Evolutionary conservation across 2,797 vertebrate species (phyloP).

Genomic region (Gephyroberyx darwinii): DNA sequence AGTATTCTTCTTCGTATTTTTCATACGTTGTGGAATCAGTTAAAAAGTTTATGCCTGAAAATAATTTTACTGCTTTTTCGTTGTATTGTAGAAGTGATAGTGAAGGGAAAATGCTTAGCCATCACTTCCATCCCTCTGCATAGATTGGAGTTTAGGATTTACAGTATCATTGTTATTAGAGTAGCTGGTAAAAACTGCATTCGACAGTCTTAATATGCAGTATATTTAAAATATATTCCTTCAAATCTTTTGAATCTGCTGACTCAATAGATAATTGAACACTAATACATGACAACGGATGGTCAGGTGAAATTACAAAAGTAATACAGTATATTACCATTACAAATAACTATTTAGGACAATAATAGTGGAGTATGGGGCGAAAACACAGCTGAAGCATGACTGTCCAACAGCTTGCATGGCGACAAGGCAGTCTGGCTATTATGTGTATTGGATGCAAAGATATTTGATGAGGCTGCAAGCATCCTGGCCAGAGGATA

Average conservation of each 20-base stretch:
- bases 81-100: slow-evolving; percentile 24
- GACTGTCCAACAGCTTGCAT: no score
- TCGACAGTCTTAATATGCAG: not conserved
- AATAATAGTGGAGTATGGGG: no score
- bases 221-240: not conserved
- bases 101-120: slow-evolving; percentile 29
- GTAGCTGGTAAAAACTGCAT: slow-evolving; percentile 7
- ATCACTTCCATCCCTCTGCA: slow-evolving; percentile 22
- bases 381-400: no score
- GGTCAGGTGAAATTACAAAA: not conserved
- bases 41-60: slow-evolving; percentile 30
- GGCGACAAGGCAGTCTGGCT: no score
- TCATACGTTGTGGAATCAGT: slow-evolving; percentile 30
- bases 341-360: no score
- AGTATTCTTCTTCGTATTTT: not conserved
- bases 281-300: not conserved
- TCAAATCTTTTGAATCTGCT: not conserved
- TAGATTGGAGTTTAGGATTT: slow-evolving; percentile 33
- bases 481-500: no score
- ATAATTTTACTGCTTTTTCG: slow-evolving; percentile 22
- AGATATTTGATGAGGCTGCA: no score
- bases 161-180: slow-evolving; percentile 22
- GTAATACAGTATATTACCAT: no score
- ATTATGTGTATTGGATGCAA: no score
- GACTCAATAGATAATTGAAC: not conserved